Evolutionary conservation across 2,797 vertebrate species (phyloP).

Genomic region (Hippoglossus hippoglossus): DNA sequence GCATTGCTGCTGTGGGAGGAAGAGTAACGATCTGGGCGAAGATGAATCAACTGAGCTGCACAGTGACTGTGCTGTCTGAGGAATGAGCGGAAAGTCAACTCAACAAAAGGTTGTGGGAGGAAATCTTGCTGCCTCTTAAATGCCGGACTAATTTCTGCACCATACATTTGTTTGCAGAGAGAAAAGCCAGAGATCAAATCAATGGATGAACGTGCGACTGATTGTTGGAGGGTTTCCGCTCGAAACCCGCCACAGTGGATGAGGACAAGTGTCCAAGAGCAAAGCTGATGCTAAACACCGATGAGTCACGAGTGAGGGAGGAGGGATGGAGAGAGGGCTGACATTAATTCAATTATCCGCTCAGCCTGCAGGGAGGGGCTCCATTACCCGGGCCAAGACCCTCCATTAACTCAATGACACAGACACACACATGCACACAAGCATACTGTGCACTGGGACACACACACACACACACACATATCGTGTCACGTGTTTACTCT

Average conservation of each 20-base stretch:
- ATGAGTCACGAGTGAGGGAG: slow-evolving; percentile 56
- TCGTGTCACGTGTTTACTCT: background rate
- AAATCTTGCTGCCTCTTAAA: background rate
- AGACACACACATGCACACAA: slow-evolving; percentile 15
- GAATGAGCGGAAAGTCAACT: slow-evolving; percentile 14
- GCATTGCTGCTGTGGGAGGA: slow-evolving; percentile 38
- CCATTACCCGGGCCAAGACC: slow-evolving; percentile 76
- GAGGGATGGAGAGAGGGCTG: slow-evolving; percentile 35
- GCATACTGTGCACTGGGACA: no score
- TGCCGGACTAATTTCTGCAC: background rate
- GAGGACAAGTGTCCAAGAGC: slow-evolving; percentile 36
- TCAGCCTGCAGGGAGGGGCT: slow-evolving; percentile 71
- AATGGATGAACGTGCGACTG: slow-evolving; percentile 7
- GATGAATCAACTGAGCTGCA: slow-evolving; percentile 51
- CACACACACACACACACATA: background rate
- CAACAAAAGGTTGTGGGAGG: background rate
- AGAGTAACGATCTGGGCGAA: slow-evolving; percentile 48
- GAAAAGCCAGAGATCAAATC: background rate
- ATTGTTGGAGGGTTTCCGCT: background rate
- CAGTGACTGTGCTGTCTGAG: slow-evolving; percentile 13
- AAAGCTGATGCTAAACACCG: slow-evolving; percentile 38
- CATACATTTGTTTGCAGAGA: background rate
- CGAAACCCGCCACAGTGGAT: slow-evolving; percentile 2
- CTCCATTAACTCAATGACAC: slow-evolving; percentile 79
- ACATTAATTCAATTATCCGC: slow-evolving; percentile 79